Percentiles rank a stretch among this genome's conserved stretches.
Evolutionary conservation across 2,113 vertebrate species (phyloP).

Genomic region (Brachionichthys hirsutus): DNA sequence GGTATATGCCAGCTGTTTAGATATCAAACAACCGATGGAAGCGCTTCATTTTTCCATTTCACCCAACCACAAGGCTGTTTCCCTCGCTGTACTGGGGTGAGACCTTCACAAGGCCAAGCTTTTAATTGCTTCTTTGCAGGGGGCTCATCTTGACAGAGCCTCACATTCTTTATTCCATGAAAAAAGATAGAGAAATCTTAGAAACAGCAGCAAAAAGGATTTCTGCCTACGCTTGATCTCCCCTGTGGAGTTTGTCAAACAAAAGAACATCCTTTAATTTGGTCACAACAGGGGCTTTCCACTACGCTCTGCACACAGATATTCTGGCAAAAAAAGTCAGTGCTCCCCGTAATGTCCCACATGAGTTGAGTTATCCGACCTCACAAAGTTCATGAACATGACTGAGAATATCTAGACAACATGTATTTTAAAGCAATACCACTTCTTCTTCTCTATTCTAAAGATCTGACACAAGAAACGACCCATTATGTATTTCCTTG

Average conservation of each 20-base stretch:
- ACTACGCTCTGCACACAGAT: constrained; percentile 49
- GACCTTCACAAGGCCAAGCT: constrained; percentile 77
- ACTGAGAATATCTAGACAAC: constrained; percentile 25
- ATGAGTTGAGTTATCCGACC: constrained; percentile 55
- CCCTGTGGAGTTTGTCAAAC: constrained; percentile 78
- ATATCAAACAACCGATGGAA: constrained; percentile 57
- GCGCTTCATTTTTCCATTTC: constrained; percentile 62
- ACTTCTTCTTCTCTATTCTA: constrained; percentile 10
- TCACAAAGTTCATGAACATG: constrained; percentile 49
- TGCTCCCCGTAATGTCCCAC: constrained; percentile 50
- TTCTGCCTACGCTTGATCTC: constrained; percentile 71
- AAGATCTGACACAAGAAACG: constrained; percentile 12
- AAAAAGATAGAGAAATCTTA: constrained; percentile 56
- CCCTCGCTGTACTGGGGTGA: constrained; percentile 54
- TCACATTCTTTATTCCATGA: constrained; percentile 58
- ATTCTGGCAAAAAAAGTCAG: constrained; percentile 53
- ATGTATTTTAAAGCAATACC: constrained; percentile 10
- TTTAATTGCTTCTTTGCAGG: constrained; percentile 82
- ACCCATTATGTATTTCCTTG: constrained; percentile 4
- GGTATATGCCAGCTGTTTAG: constrained; percentile 41
- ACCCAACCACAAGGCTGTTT: constrained; percentile 49
- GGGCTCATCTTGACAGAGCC: constrained; percentile 74
- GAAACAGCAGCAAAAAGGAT: constrained; percentile 71
- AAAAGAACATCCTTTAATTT: constrained; percentile 79
- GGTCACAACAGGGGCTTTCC: constrained; percentile 68